Evolutionary conservation across 1,140 invertebrate species (phyloP).

Genomic region (Papilio glaucus): DNA sequence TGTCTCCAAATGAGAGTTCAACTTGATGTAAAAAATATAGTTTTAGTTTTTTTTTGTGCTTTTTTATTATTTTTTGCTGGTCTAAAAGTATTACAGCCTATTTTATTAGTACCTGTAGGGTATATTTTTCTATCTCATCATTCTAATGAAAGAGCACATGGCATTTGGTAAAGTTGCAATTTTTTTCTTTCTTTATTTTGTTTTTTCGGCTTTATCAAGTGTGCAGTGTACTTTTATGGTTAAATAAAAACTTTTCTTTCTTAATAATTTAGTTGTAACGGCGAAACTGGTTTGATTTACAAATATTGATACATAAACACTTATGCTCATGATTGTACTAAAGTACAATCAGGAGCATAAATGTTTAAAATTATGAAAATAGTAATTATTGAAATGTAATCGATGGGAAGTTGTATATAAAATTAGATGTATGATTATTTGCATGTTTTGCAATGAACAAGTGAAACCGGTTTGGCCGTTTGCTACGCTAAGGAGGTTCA

Average conservation of each 20-base stretch:
- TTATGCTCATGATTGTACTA: neutral
- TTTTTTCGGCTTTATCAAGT: constrained; percentile 15
- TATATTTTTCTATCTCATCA: constrained; percentile 14
- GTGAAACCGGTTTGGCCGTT: neutral
- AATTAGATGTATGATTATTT: neutral
- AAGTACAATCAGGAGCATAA: neutral
- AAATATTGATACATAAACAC: neutral
- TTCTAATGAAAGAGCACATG: neutral
- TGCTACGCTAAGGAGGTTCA: constrained; percentile 12
- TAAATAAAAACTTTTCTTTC: neutral
- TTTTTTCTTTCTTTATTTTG: too few relatives aligned
- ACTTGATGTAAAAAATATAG: too few relatives aligned
- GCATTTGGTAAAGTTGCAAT: neutral
- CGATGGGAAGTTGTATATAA: neutral
- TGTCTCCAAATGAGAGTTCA: neutral
- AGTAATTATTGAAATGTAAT: too few relatives aligned
- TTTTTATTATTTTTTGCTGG: constrained; percentile 1
- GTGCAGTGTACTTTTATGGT: neutral
- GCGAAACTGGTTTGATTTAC: constrained; percentile 7
- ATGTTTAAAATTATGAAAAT: neutral
- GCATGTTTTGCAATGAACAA: neutral
- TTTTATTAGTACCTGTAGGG: neutral
- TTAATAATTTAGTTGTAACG: neutral
- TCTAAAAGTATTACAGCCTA: neutral
- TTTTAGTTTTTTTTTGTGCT: too few relatives aligned